Base-by-base conservation (phyloP, 1,140 invertebrate species). In the Drosophila bocqueti region DNA sequence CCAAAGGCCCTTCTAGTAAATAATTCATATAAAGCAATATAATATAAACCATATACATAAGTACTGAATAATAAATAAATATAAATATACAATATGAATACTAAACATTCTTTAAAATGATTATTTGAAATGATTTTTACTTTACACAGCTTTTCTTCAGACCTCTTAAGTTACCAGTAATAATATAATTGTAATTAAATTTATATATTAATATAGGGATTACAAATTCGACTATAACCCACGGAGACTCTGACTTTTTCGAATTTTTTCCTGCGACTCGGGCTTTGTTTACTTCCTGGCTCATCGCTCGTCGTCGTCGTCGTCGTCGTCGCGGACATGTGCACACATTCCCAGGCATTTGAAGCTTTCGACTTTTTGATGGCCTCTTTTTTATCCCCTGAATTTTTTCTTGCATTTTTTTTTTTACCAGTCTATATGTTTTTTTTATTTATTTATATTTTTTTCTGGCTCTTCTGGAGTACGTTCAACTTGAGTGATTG, bases 401-500 rank as follows among this genome's bases (percentile, higher is more conserved):
- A 34, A 45, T 45, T n/a, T 73, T 18, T 57, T 21, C 21, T 42
- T 68, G n/a, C 40, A 36, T 46, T 57, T 43, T 65, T 34, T 65
- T 34, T 65, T 34, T 60, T 16, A 60, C 16, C 31, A 64, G 52
- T 24, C 52, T 71, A 24, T 57, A 49, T 61, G 6, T 50, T 31
- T 24, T 55, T 49, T 59, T 31, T 18, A 47, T 61, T 40, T 59
- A 40, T 29, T 38, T 67, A 2, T 43, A 11, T 54, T 71, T 47
- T 64, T 36, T 54, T 50, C 45, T n/a, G 10, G 26, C 26, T 75
- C 50, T 72, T 80, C 69, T 83, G 62, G 76, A 87, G 83, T 87
- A 87, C 84, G 84, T 87, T 89, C 84, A 89, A 89, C 84, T 87
- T 87, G 84, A 78, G 77, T 83, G 84, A 61, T 66, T 83, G 80